Conservation (phyloP, 2,113 vertebrate genomes). For the Tetrao urogallus region DNA sequence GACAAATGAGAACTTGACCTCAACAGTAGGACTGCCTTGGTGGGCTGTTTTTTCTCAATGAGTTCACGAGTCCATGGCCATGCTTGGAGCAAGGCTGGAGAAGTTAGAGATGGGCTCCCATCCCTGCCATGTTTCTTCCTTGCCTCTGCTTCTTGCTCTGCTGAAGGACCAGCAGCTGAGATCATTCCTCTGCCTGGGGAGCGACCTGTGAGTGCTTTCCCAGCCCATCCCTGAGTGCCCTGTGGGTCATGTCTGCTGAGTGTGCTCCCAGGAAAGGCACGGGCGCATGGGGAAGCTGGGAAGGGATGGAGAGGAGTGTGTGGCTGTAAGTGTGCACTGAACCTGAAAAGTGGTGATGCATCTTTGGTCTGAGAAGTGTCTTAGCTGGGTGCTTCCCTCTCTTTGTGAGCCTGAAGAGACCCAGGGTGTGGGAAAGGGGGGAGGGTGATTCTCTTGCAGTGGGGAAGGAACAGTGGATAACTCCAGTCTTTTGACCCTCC, state of each 20-base stretch:
- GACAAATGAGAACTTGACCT: not conserved
- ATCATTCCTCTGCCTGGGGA: not conserved
- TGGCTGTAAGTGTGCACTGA: not conserved
- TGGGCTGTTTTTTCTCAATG: not conserved
- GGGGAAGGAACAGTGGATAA: not conserved
- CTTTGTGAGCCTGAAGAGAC: not conserved
- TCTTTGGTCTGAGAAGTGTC: not conserved
- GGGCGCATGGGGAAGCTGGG: not conserved
- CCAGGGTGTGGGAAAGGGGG: too few relatives aligned
- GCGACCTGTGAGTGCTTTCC: not conserved
- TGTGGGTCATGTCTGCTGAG: not conserved
- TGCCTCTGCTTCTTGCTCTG: not conserved
- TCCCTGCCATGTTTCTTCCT: not conserved
- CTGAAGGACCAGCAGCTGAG: not conserved
- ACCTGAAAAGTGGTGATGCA: not conserved
- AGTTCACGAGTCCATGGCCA: not conserved
- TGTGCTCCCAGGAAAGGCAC: not conserved
- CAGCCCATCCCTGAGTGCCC: not conserved
- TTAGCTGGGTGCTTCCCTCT: not conserved
- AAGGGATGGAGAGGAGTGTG: not conserved
- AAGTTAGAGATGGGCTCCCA: not conserved
- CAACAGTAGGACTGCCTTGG: not conserved
- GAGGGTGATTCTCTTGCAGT: rapidly evolving
- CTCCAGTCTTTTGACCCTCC: not conserved
- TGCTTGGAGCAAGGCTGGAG: not conserved